phyloP scores from a whole-genome alignment of 2,888 invertebrate genomes.

The Helleia helle region DNA sequence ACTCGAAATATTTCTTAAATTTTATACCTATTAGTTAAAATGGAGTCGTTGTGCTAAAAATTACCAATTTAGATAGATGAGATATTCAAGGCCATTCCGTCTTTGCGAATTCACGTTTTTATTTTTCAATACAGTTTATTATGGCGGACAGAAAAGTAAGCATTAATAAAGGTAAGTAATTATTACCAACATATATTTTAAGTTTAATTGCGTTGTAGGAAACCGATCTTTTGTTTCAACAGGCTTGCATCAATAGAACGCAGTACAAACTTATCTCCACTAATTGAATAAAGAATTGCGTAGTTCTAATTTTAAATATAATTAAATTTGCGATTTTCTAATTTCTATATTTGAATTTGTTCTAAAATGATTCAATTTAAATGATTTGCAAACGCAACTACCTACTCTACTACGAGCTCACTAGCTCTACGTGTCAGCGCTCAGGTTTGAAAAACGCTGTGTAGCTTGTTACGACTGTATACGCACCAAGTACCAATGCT shows the following conservation, averaged over 20 bases:
- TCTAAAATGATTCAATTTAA: too few relatives aligned
- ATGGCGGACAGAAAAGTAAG: not conserved
- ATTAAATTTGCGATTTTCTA: not conserved
- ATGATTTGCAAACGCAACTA: not conserved
- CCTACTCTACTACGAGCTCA: too few relatives aligned
- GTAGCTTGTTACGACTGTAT: too few relatives aligned
- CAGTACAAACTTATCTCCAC: not conserved
- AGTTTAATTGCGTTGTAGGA: not conserved
- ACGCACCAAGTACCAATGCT: too few relatives aligned
- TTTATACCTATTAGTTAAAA: too few relatives aligned
- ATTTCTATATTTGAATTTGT: not conserved
- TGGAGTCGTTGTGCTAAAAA: not conserved
- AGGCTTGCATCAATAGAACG: not conserved
- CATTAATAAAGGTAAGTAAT: not conserved
- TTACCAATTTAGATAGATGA: conserved; percentile 19
- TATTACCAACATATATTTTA: not conserved
- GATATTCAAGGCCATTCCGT: conserved; percentile 13
- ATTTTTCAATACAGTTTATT: not conserved
- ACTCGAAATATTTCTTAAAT: too few relatives aligned
- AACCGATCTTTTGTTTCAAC: not conserved
- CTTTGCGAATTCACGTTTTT: not conserved
- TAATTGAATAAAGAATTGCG: conserved; percentile 3
- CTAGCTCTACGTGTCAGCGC: not conserved
- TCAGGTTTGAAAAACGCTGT: too few relatives aligned
- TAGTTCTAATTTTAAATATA: not conserved